Conservation (phyloP, 2,888 invertebrate genomes). For the Orthosia gracilis region DNA sequence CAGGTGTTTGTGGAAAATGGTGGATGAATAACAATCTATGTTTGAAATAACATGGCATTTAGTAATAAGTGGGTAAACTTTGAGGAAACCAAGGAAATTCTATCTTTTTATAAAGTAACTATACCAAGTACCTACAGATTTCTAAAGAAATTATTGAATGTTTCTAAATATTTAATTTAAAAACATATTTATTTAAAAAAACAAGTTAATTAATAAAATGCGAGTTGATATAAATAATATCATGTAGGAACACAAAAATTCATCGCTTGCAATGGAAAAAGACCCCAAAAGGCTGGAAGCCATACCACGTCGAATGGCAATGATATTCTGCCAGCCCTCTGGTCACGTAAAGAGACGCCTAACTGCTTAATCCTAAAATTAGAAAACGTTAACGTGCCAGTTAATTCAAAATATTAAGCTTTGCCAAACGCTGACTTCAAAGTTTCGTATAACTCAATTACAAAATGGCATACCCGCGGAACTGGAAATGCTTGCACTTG, state of each 20-base stretch:
- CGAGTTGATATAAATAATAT: too few species aligned
- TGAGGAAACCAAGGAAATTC: too few species aligned
- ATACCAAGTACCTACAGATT: too few species aligned
- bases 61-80: too few species aligned
- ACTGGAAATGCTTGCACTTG: background rate
- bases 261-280: background rate
- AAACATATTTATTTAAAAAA: too few species aligned
- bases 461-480: background rate
- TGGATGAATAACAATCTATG: background rate
- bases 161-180: too few species aligned
- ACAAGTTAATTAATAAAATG: too few species aligned
- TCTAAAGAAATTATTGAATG: too few species aligned
- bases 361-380: background rate
- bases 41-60: background rate
- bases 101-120: too few species aligned
- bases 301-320: background rate
- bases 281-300: background rate
- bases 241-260: too few species aligned
- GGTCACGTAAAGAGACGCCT: background rate
- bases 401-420: background rate
- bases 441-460: conserved; percentile 15
- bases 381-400: background rate
- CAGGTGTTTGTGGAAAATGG: background rate
- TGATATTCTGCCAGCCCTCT: background rate
- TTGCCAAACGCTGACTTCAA: background rate